phyloP scores from a whole-genome alignment of 1,140 invertebrate species.

The Vanessa atalanta region DNA sequence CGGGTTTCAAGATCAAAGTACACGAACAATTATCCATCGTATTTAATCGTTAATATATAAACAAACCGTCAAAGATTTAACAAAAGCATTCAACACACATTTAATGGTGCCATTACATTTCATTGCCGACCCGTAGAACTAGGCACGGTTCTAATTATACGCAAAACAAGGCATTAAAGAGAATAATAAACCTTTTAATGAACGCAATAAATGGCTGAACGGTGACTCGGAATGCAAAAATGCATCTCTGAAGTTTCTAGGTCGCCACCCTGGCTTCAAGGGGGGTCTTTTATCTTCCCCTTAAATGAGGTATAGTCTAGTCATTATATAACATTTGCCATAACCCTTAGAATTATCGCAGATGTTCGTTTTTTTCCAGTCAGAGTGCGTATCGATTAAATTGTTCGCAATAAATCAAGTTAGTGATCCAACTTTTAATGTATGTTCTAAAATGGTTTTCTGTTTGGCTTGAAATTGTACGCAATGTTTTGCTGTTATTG shows the following conservation, averaged over 20 bases:
- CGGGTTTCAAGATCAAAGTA: too few species aligned
- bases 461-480: neutral
- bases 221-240: conserved; percentile 41
- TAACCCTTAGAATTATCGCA: neutral
- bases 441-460: neutral
- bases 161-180: conserved; percentile 29
- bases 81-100: neutral
- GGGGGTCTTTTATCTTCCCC: conserved; percentile 26
- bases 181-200: conserved; percentile 47
- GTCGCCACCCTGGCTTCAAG: conserved; percentile 29
- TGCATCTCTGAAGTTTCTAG: conserved; percentile 43
- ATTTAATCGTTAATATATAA: neutral
- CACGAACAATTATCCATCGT: neutral
- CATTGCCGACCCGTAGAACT: neutral
- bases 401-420: conserved; percentile 5
- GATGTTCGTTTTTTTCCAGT: neutral
- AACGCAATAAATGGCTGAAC: conserved; percentile 43
- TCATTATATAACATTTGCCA: neutral
- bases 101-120: conserved; percentile 1
- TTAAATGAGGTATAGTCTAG: conserved; percentile 6
- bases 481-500: neutral
- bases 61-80: neutral
- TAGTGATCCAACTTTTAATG: conserved; percentile 10
- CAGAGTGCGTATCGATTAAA: neutral
- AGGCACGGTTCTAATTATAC: conserved; percentile 29